Evolutionary conservation across 2,888 invertebrate genomes (phyloP), one percentile per base, ranked within the genome.

Genomic region (Leptinotarsa juncta): DNA sequence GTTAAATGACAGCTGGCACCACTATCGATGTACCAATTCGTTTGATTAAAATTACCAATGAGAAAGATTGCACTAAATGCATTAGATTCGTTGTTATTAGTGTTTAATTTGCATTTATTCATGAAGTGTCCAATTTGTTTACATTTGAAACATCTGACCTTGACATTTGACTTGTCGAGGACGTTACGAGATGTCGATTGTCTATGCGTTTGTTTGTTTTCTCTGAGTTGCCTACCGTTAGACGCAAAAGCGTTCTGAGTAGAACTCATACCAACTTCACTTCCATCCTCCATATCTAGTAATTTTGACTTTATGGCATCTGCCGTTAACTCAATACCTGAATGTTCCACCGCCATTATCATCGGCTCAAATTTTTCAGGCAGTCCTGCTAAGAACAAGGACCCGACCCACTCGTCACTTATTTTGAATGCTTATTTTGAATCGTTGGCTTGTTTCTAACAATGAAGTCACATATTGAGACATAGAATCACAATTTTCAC

Each of bases 301-400:
- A 83, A 74, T 71, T 83, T 83, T 12, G 80, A 77, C 70, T 83
- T 83, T 4, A 83, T 83, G 14, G 77, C 16, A 70, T 83, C 82
- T 7, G 79, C 62, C 4, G 79, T 81, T 15, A 82, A 80, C 14
- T 23, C 49, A 4, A 82, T 80, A 7, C 81, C 81, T 1, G 80
- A 78, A 78, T 82, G 79, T 70, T 83, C 81, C 10, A 82, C 79
- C 12, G 78, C 82, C 79, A 82, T 82, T 51, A 82, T 80, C 80
- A 80, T 80, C 42, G 80, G 79, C 48, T 55, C 50, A 62, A 71
- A 81, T 57, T 73, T 78, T 51, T 82, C 82, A 65, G 79, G 80
- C 60, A 79, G 76, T 55, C 79, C 83, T 18, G 82, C 80, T 32
- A 82, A 76, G 18, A 84, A 49, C 32, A 7, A 32, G 32, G 32